phyloP scores from a whole-genome alignment of 2,888 invertebrate genomes.

The Diarsia brunnea region DNA sequence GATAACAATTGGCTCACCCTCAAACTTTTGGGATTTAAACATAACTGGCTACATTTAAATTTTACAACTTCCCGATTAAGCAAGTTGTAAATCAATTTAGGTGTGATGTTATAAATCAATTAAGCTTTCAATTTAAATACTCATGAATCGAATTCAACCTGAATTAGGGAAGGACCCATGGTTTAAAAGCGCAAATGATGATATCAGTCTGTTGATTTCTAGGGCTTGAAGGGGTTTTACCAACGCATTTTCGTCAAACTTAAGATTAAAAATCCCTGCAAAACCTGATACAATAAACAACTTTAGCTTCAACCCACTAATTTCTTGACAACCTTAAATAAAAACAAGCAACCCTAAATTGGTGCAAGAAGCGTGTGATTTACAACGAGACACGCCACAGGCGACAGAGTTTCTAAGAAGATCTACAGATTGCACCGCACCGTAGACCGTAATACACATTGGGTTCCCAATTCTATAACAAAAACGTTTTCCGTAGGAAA shows the following conservation, averaged over 20 bases:
- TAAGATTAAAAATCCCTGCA: background rate
- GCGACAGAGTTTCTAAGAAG: conserved; percentile 84
- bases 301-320: background rate
- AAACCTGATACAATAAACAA: conserved; percentile 21
- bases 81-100: too few species aligned
- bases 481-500: background rate
- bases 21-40: too few species aligned
- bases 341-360: conserved; percentile 71
- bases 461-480: background rate
- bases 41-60: too few species aligned
- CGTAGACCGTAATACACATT: conserved; percentile 38
- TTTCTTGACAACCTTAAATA: conserved; percentile 43
- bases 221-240: background rate
- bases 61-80: too few species aligned
- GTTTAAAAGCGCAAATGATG: too few species aligned
- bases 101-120: background rate
- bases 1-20: too few species aligned
- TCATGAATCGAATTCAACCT: background rate
- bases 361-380: conserved; percentile 77
- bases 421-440: conserved; percentile 80
- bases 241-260: background rate
- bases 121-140: background rate
- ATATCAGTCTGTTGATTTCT: background rate
- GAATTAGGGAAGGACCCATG: background rate
- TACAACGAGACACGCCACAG: conserved; percentile 81